A percentile compares a stretch with the other conserved stretches of the same genome.
Evolutionary conservation across 1,140 invertebrate genomes (phyloP).

Genomic region (Pentalonia nigronervosa): DNA sequence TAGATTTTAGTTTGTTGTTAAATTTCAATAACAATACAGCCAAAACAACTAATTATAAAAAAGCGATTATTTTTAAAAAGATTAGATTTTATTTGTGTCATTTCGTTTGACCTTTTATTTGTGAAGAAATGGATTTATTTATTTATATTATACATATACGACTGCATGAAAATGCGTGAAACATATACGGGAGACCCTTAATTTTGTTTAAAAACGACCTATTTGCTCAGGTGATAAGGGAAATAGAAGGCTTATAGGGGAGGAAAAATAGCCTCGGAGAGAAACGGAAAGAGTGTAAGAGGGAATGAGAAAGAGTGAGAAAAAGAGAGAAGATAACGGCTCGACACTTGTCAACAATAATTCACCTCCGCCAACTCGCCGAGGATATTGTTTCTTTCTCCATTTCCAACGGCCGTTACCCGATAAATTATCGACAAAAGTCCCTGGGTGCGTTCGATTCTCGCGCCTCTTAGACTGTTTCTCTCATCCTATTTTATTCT

Average conservation of each 20-base stretch:
- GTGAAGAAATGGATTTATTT: background rate
- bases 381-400: conserved; percentile 56
- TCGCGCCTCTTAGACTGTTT: conserved; percentile 23
- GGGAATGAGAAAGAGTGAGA: background rate
- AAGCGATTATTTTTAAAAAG: background rate
- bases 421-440: conserved; percentile 55
- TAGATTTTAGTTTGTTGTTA: background rate
- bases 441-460: conserved; percentile 21
- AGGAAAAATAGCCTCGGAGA: background rate
- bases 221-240: conserved; percentile 48
- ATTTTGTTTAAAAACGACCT: conserved; percentile 55
- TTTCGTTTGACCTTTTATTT: background rate
- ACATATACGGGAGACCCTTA: background rate
- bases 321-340: conserved; percentile 47
- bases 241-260: conserved; percentile 23
- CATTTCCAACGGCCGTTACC: conserved; percentile 46
- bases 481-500: conserved; percentile 36
- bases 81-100: background rate
- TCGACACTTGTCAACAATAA: conserved; percentile 57
- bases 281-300: background rate
- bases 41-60: background rate
- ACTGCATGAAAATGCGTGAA: background rate
- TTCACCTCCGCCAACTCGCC: conserved; percentile 52
- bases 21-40: background rate
- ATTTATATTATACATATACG: background rate